Conservation (phyloP, 2,797 vertebrate species). For the Tauraco hartlaubi region DNA sequence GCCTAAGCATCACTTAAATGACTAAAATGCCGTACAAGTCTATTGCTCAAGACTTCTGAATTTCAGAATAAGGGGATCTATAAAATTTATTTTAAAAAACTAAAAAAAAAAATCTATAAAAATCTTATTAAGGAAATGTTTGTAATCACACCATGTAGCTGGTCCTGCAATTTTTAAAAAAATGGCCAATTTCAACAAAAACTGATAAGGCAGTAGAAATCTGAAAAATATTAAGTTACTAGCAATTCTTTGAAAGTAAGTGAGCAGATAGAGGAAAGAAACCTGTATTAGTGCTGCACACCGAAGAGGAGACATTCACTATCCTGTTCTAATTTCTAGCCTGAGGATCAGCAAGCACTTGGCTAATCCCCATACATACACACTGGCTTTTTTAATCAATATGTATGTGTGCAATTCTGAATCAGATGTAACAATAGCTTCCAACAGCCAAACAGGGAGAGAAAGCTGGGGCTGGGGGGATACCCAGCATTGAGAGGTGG, state of each 20-base stretch:
- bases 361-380: neutral
- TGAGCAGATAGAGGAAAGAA: neutral
- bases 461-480: neutral
- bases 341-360: neutral
- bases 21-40: neutral
- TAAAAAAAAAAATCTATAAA: neutral
- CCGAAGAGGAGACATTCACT: neutral
- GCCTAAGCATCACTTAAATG: neutral
- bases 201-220: neutral
- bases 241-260: neutral
- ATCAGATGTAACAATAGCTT: neutral
- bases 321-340: neutral
- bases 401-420: accelerated
- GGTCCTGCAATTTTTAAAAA: neutral
- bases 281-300: neutral
- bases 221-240: neutral
- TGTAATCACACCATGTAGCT: neutral
- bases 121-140: neutral
- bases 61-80: neutral
- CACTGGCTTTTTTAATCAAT: neutral
- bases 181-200: neutral
- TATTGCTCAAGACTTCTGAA: neutral
- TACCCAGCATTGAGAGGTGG: neutral
- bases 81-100: neutral
- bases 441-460: neutral